Evolutionary conservation across 1,140 invertebrate genomes (phyloP), one percentile per base, ranked within the genome.

Genomic region (Drosophila hydei): DNA sequence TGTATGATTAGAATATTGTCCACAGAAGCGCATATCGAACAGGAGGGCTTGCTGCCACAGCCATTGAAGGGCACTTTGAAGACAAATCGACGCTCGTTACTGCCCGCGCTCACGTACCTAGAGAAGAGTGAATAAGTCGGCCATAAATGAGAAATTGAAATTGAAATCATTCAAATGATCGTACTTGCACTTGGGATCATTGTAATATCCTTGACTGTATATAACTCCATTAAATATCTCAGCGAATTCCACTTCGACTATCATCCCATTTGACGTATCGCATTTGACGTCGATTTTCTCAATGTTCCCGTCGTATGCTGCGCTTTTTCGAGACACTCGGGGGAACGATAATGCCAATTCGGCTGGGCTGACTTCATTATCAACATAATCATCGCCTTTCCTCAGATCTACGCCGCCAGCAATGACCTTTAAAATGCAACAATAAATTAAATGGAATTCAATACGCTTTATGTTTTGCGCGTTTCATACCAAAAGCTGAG

Each of bases 151-250:
- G 8, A 16, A 45, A 9, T 12, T 11, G 14, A 18, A 40, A 27
- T 2, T 23, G 2, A n/a, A 42, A 33, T 3, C 21, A 2, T 18
- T 36, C 8, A 4, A 0, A 0, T 14, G 3, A 63, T n/a, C 67
- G 6, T 87, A 95, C 94, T 93, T 93, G 93, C 95, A 95, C 61
- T 93, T 94, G 9, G 94, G 93, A 79, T 95, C 94, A 36, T 93
- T 93, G 73, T 94, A 94, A 64, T 94, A 93, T 11, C 95, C 95
- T 81, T 96, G 95, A 72, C 95, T 95, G 92, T 95, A 96, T 27
- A 96, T 93, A 14, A 96, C 93, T n/a, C 95, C 95, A 68, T 95
- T 93, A 73, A 95, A 96, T 1, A 93, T 91, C 40, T 93, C 92
- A 3, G 93, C 92, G 79, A 96, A 96, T 23, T 94, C 93, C 0